Conservation (phyloP, 2,888 invertebrate species). For the Cyrtodaria siliqua region DNA sequence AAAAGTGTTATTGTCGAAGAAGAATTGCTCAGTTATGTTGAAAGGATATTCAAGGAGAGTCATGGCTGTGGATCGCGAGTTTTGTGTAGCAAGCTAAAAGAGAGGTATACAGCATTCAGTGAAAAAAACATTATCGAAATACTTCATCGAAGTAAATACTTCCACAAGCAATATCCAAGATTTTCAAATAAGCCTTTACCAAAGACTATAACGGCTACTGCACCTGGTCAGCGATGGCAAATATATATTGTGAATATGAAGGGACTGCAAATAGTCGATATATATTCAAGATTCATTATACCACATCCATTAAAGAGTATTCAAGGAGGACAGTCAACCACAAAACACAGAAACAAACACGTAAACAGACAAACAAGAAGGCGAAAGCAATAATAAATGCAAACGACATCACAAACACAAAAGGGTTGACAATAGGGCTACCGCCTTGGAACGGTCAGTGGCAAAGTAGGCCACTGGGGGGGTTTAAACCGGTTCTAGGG, state of each 20-base stretch:
- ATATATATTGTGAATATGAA: slow-evolving; percentile 20
- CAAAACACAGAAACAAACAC: too few species aligned
- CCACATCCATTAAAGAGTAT: slow-evolving; percentile 25
- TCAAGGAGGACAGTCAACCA: too few species aligned
- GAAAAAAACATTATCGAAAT: slow-evolving; percentile 9
- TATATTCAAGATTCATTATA: slow-evolving; percentile 37
- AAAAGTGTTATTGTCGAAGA: slow-evolving; percentile 22
- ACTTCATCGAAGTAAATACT: slow-evolving; percentile 7
- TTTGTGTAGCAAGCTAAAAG: slow-evolving; percentile 30
- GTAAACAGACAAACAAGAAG: too few species aligned
- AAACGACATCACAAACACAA: too few species aligned
- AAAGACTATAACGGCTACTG: not conserved
- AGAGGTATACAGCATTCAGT: slow-evolving; percentile 24
- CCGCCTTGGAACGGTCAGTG: too few species aligned
- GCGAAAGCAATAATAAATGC: too few species aligned
- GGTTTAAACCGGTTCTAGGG: too few species aligned
- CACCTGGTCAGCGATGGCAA: slow-evolving; percentile 7
- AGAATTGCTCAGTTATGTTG: slow-evolving; percentile 6
- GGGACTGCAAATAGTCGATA: slow-evolving; percentile 34
- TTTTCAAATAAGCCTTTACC: slow-evolving; percentile 1
- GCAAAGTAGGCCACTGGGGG: too few species aligned
- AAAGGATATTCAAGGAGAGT: slow-evolving; percentile 13
- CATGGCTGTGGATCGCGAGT: slow-evolving; percentile 28
- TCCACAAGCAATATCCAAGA: slow-evolving; percentile 19
- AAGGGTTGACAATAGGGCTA: too few species aligned